phyloP scores from a whole-genome alignment of 2,888 invertebrate species.

The Girardia tigrina region DNA sequence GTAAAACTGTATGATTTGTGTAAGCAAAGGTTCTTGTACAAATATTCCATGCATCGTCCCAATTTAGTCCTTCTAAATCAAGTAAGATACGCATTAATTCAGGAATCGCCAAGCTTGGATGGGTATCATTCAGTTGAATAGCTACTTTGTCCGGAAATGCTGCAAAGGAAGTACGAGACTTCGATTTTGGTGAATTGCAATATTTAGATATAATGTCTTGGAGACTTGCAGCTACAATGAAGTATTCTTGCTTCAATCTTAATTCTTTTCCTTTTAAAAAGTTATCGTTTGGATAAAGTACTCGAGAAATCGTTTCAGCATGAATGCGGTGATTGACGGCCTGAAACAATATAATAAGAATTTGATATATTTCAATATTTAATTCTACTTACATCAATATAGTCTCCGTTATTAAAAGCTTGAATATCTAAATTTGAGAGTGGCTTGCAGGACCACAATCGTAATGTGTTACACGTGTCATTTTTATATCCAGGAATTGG shows the following conservation, averaged over 20 bases:
- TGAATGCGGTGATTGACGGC: constrained; percentile 91
- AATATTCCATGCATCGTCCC: constrained; percentile 83
- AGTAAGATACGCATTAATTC: constrained; percentile 84
- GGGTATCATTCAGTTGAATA: constrained; percentile 94
- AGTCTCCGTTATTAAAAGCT: constrained; percentile 88
- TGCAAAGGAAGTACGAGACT: constrained; percentile 72
- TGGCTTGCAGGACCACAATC: constrained; percentile 94
- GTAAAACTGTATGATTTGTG: constrained; percentile 96
- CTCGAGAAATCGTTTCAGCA: constrained; percentile 91
- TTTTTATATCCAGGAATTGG: constrained; percentile 95
- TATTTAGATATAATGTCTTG: constrained; percentile 87
- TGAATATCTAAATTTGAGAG: constrained; percentile 53
- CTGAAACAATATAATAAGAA: too few relatives aligned
- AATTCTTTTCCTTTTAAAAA: constrained; percentile 83
- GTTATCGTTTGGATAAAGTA: constrained; percentile 91
- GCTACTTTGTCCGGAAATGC: constrained; percentile 79
- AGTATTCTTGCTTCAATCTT: constrained; percentile 94
- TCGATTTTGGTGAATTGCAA: too few relatives aligned
- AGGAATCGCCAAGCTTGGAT: constrained; percentile 91
- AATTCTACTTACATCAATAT: too few relatives aligned
- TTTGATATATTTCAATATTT: too few relatives aligned
- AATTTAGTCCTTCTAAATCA: constrained; percentile 75
- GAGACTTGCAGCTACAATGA: constrained; percentile 91
- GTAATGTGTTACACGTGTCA: constrained; percentile 88
- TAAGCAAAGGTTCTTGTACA: constrained; percentile 78